These are phyloP conservation scores for Laupala kohalensis DNA, from an alignment of 1,140 invertebrate genomes.

Conservation along the genomic window DNA sequence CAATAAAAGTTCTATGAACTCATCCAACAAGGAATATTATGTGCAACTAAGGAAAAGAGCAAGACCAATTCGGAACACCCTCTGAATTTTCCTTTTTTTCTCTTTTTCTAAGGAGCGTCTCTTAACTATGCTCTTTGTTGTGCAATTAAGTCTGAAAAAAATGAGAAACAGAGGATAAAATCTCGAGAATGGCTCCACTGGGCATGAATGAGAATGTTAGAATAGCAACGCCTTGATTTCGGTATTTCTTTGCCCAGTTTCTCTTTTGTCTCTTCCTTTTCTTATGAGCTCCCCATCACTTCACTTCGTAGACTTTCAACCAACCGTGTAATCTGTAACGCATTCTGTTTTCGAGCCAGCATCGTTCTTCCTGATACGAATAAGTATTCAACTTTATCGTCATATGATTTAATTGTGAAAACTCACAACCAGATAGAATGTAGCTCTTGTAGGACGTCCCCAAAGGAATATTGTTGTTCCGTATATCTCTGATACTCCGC, in stretches of 20 bases:
- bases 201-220: background rate
- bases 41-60: background rate
- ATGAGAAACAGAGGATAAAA: slow-evolving; percentile 6
- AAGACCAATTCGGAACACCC: background rate
- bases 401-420: background rate
- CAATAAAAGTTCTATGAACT: background rate
- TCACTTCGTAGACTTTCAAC: background rate
- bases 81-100: background rate
- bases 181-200: background rate
- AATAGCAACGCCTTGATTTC: background rate
- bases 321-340: background rate
- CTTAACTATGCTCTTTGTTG: background rate
- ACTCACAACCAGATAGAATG: too few relatives aligned
- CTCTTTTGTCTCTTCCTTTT: background rate
- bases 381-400: background rate
- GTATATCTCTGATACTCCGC: too few relatives aligned
- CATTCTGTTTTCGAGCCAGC: background rate
- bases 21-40: background rate
- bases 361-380: background rate
- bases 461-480: too few relatives aligned
- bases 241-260: background rate
- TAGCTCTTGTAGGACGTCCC: too few relatives aligned
- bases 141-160: slow-evolving; percentile 3
- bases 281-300: background rate
- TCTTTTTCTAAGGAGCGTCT: background rate